phyloP scores from a whole-genome alignment of 2,797 vertebrate genomes.

The Poliocrania exsul region DNA sequence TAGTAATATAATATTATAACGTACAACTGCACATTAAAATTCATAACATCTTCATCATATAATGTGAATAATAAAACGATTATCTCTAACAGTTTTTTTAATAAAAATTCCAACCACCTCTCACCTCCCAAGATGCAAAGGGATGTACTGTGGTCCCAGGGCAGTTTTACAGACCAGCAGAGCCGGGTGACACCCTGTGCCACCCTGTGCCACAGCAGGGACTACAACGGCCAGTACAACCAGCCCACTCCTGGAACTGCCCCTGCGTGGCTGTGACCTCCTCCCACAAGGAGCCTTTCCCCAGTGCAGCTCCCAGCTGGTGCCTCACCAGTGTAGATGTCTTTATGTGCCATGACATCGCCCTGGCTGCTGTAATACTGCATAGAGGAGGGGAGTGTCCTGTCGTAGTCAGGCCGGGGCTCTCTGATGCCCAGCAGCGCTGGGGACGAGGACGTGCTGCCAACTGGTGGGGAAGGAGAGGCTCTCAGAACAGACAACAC shows the following conservation, averaged over 20 bases:
- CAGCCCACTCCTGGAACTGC: background rate
- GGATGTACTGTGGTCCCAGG: background rate
- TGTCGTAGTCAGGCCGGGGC: conserved; percentile 90
- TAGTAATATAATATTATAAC: background rate
- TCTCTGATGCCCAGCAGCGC: conserved; percentile 93
- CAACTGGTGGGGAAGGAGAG: conserved; percentile 77
- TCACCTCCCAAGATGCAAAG: background rate
- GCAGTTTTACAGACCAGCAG: background rate
- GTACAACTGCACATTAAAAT: background rate
- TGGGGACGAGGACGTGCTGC: conserved; percentile 94
- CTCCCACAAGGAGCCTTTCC: background rate
- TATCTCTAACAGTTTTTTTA: background rate
- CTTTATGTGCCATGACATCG: conserved; percentile 88
- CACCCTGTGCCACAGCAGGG: background rate
- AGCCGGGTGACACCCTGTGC: background rate
- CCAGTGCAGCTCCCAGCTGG: background rate
- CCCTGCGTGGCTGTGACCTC: accelerated
- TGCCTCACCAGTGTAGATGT: conserved; percentile 89
- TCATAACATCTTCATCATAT: background rate
- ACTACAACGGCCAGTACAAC: background rate
- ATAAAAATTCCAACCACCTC: background rate
- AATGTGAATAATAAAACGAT: background rate
- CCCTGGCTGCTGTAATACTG: conserved; percentile 96
- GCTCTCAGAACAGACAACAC: background rate
- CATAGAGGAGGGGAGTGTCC: conserved; percentile 91